phyloP scores from a whole-genome alignment of 1,140 invertebrate species.

The Cydia amplana region DNA sequence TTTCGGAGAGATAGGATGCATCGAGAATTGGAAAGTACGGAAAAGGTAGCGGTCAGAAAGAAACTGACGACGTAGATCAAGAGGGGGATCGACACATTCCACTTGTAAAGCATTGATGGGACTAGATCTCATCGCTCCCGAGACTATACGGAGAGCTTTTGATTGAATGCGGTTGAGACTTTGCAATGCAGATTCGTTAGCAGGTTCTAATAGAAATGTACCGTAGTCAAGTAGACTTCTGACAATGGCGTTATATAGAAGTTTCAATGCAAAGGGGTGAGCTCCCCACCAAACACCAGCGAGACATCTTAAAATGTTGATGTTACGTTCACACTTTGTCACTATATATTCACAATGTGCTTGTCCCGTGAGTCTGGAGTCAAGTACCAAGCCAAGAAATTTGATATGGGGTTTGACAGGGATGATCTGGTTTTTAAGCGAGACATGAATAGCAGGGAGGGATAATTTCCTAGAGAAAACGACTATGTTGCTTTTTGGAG shows the following conservation, averaged over 20 bases:
- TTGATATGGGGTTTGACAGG: background rate
- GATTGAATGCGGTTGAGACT: constrained; percentile 40
- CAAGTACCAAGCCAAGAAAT: constrained; percentile 18
- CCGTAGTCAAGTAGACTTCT: constrained; percentile 45
- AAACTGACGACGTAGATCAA: too few relatives aligned
- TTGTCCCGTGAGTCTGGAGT: constrained; percentile 35
- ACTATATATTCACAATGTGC: constrained; percentile 37
- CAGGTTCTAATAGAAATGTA: constrained; percentile 32
- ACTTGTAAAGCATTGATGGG: constrained; percentile 43
- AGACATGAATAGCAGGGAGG: constrained; percentile 14
- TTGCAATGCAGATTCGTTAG: constrained; percentile 31
- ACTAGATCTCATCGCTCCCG: constrained; percentile 41
- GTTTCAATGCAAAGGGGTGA: constrained; percentile 40
- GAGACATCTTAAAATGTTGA: constrained; percentile 38
- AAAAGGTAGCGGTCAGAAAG: too few relatives aligned
- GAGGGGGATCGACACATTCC: constrained; percentile 35
- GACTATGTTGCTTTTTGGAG: constrained; percentile 34
- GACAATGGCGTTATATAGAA: constrained; percentile 44
- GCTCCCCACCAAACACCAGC: constrained; percentile 24
- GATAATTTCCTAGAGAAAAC: constrained; percentile 29
- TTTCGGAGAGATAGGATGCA: too few relatives aligned
- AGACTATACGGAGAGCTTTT: constrained; percentile 37
- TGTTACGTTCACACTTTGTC: constrained; percentile 40
- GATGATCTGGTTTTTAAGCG: constrained; percentile 38
- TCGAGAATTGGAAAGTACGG: too few relatives aligned